Evolutionary conservation across 2,888 invertebrate genomes (phyloP).

Genomic region (Eupithecia subfuscata): DNA sequence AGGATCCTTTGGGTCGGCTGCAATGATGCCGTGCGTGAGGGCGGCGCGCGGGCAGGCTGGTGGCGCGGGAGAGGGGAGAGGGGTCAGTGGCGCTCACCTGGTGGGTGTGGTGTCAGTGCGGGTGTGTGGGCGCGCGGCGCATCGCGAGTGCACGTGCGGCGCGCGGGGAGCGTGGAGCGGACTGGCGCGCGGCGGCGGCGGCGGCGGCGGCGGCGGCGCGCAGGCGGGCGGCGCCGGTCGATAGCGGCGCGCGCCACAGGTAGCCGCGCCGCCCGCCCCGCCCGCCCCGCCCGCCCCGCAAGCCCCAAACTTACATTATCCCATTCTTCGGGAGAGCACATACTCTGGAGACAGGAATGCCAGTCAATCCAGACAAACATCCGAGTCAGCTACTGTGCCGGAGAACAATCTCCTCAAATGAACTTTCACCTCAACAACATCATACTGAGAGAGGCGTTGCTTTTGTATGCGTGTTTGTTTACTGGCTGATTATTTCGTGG

Average conservation of each 20-base stretch:
- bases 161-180: neutral
- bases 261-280: neutral
- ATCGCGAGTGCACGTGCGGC: neutral
- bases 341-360: no score
- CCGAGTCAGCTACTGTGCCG: no score
- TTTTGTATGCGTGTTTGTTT: no score
- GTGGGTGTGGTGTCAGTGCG: slow-evolving; percentile 5
- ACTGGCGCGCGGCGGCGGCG: neutral
- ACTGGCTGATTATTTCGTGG: no score
- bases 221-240: neutral
- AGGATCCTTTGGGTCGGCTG: no score
- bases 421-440: no score
- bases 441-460: no score
- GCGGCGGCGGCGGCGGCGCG: slow-evolving; percentile 45
- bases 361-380: no score
- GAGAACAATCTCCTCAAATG: no score
- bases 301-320: neutral
- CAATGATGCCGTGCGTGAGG: neutral
- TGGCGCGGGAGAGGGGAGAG: neutral
- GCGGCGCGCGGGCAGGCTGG: no score
- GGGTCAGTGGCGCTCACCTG: neutral
- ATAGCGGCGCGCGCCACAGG: slow-evolving; percentile 12
- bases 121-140: neutral
- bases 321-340: no score
- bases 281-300: neutral